Conservation (phyloP, 1,140 invertebrate species). For the Drosophila rufa region DNA sequence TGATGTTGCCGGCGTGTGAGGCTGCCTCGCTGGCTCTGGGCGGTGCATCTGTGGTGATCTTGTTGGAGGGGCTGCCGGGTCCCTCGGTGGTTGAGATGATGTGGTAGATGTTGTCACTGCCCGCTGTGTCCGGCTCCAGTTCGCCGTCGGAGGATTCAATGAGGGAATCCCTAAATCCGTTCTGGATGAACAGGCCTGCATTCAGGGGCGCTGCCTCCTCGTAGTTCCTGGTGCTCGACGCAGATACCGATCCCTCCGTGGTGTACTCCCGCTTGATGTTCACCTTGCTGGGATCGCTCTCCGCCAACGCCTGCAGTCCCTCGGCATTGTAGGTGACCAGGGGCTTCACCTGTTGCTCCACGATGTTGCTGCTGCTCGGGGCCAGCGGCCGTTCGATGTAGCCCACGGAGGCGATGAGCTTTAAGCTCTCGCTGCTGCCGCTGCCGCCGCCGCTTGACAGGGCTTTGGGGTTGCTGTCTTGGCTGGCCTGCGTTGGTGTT, state of each 20-base stretch:
- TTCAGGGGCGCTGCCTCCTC: conserved; percentile 16
- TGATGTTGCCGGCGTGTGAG: background rate
- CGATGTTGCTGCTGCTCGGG: conserved; percentile 19
- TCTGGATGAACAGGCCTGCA: conserved; percentile 36
- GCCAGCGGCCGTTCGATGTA: conserved; percentile 48
- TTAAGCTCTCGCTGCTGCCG: conserved; percentile 69
- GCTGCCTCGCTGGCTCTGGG: conserved; percentile 1
- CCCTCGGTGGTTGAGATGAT: conserved; percentile 81
- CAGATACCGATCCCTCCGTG: conserved; percentile 57
- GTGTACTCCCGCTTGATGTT: conserved; percentile 81
- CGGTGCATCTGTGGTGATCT: conserved; percentile 12
- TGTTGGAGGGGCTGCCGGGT: conserved; percentile 35
- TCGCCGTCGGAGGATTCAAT: conserved; percentile 41
- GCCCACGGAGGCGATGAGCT: conserved; percentile 72
- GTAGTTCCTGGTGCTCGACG: conserved; percentile 6
- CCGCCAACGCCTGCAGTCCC: conserved; percentile 49
- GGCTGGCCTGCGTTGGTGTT: conserved; percentile 38
- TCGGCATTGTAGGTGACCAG: conserved; percentile 59
- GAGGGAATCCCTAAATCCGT: conserved; percentile 54
- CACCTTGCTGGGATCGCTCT: conserved; percentile 75
- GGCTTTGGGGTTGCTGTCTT: conserved; percentile 65
- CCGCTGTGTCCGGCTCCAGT: conserved; percentile 74
- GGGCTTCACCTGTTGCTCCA: conserved; percentile 42
- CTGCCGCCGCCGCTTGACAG: conserved; percentile 43
- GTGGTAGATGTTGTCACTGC: conserved; percentile 79